phyloP scores from a whole-genome alignment of 2,888 invertebrate genomes.

The Dynastes maya region DNA sequence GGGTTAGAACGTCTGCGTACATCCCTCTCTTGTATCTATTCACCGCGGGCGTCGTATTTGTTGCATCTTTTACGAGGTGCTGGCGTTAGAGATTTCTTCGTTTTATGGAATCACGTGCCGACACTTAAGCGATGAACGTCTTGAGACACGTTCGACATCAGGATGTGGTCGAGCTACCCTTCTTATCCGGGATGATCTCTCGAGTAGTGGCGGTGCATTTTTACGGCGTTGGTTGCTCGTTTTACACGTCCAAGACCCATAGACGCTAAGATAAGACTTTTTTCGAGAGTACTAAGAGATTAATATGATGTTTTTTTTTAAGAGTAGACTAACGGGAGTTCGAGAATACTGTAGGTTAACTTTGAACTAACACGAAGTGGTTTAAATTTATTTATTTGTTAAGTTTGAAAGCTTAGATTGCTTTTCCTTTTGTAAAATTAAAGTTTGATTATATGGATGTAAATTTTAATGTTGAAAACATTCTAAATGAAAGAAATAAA shows the following conservation, averaged over 20 bases:
- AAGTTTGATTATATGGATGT: too few relatives aligned
- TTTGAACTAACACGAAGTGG: too few relatives aligned
- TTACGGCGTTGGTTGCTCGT: neutral
- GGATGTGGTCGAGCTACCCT: constrained; percentile 1
- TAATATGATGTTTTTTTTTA: too few relatives aligned
- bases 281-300: too few relatives aligned
- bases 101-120: constrained; percentile 39
- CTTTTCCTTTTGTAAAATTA: too few relatives aligned
- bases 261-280: neutral
- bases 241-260: neutral
- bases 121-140: constrained; percentile 14
- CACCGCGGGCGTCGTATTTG: constrained; percentile 45
- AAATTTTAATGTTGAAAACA: too few relatives aligned
- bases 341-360: too few relatives aligned
- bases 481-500: too few relatives aligned
- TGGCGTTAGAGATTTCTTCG: constrained; percentile 33
- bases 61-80: constrained; percentile 55
- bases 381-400: too few relatives aligned
- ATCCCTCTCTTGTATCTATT: neutral
- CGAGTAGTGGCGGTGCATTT: neutral
- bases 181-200: neutral
- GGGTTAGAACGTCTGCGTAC: neutral
- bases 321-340: too few relatives aligned
- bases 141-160: neutral
- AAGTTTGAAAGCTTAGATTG: too few relatives aligned